Evolutionary conservation across 2,113 vertebrate genomes (phyloP), one percentile per base, ranked within the genome.

Genomic region (Rhea americana): DNA sequence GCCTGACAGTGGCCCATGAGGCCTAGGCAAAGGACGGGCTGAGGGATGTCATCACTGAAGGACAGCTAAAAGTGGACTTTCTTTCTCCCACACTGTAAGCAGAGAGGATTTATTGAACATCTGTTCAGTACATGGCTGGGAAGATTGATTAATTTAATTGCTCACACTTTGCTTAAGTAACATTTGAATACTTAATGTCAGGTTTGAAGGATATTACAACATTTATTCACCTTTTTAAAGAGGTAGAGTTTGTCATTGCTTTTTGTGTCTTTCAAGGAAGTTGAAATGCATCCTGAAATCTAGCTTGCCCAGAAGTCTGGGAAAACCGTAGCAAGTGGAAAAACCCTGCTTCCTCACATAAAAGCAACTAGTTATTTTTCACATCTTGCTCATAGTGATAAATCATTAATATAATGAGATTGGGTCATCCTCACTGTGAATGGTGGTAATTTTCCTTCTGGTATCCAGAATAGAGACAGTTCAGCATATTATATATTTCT

Each of bases 141-240:
- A 99, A 99, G 99, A 99, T 99, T 99, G 99, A 99, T 99, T 98
- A 98, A 98, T 99, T 99, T 99, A 99, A 99, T 99, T 99, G 99
- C 98, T 97, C 95, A 97, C 98, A 98, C 98, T 99, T 99, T 98
- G 98, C 98, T 99, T 98, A 98, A 98, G 98, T 98, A 98, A 98
- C 98, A 98, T 99, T 98, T 98, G 99, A 99, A 99, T 99, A 98
- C 98, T 98, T 99, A 99, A 99, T 98, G 98, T 98, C 98, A 98
- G 97, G 96, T 98, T 98, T 98, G 98, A 99, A 99, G 98, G 98
- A 98, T 98, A 98, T 98, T 97, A 96, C 94, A 91, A 72, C 89
- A 50, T 96, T 96, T 95, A 86, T 93, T 93, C 2, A 96, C 96
- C 96, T 97, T 97, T 96, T 97, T 94, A 91, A 94, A 96, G 96